phyloP scores from a whole-genome alignment of 2,888 invertebrate genomes.

The Parelbella ahira region DNA sequence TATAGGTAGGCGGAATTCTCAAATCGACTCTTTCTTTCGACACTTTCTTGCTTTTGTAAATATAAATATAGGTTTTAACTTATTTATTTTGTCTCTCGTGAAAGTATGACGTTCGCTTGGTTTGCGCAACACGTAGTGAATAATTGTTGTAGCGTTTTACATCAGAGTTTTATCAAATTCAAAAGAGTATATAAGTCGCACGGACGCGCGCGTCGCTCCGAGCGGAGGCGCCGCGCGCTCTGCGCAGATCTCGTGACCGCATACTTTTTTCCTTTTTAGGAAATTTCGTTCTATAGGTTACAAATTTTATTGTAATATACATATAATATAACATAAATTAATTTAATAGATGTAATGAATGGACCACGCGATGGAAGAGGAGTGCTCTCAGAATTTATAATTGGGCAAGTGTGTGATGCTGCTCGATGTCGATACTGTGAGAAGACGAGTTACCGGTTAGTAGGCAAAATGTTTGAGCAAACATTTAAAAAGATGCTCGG shows the following conservation, averaged over 20 bases:
- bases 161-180: slow-evolving; percentile 14
- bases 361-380: slow-evolving; percentile 69
- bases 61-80: slow-evolving; percentile 71
- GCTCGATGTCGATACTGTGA: slow-evolving; percentile 19
- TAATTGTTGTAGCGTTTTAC: slow-evolving; percentile 13
- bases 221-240: no score
- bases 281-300: slow-evolving; percentile 77
- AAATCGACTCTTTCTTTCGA: slow-evolving; percentile 57
- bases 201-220: no score
- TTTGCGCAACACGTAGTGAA: slow-evolving; percentile 31
- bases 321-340: slow-evolving; percentile 60
- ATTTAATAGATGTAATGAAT: slow-evolving; percentile 64
- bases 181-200: slow-evolving; percentile 14
- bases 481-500: slow-evolving; percentile 77
- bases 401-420: slow-evolving; percentile 64
- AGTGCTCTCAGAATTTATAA: slow-evolving; percentile 74
- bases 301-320: slow-evolving; percentile 76
- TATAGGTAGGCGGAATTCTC: slow-evolving; percentile 73
- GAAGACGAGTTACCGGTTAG: slow-evolving; percentile 65
- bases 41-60: slow-evolving; percentile 77
- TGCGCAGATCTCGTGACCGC: slow-evolving; percentile 37
- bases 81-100: slow-evolving; percentile 67
- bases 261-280: slow-evolving; percentile 62
- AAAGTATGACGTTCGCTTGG: slow-evolving; percentile 38
- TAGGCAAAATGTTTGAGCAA: slow-evolving; percentile 74